Percentiles rank a stretch among this genome's conserved stretches.
Evolutionary conservation across 2,888 invertebrate genomes (phyloP).

Genomic region (Miltochrista miniata): DNA sequence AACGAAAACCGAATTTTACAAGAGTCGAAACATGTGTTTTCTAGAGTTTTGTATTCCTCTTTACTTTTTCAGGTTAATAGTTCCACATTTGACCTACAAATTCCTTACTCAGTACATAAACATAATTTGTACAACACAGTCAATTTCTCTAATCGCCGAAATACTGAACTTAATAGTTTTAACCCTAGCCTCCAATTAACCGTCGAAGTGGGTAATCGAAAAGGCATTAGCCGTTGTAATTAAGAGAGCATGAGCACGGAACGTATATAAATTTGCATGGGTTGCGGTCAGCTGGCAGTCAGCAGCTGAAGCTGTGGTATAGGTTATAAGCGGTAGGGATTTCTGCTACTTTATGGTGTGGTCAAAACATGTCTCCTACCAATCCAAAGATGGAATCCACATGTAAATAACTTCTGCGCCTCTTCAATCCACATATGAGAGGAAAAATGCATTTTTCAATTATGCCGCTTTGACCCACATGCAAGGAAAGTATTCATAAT

Average conservation of each 20-base stretch:
- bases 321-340: slow-evolving; percentile 4
- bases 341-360: not conserved
- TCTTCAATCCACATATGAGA: no score
- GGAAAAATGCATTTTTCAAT: no score
- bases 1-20: no score
- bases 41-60: no score
- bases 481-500: no score
- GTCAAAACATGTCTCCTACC: not conserved
- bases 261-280: slow-evolving; percentile 65
- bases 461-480: no score
- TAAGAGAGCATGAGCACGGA: slow-evolving; percentile 63
- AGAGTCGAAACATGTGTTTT: no score
- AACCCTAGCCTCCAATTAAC: slow-evolving; percentile 43
- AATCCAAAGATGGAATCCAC: no score
- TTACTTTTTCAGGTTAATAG: no score
- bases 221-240: slow-evolving; percentile 71
- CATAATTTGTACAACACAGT: slow-evolving; percentile 3
- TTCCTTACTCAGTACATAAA: not conserved
- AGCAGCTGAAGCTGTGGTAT: slow-evolving; percentile 4
- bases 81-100: no score
- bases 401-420: no score
- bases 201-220: slow-evolving; percentile 54
- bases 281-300: slow-evolving; percentile 48
- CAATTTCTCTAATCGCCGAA: slow-evolving; percentile 28
- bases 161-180: slow-evolving; percentile 11